Base-by-base conservation (phyloP, 92 coral and sea anemone genomes). In the Zoanthus sansibaricus region DNA sequence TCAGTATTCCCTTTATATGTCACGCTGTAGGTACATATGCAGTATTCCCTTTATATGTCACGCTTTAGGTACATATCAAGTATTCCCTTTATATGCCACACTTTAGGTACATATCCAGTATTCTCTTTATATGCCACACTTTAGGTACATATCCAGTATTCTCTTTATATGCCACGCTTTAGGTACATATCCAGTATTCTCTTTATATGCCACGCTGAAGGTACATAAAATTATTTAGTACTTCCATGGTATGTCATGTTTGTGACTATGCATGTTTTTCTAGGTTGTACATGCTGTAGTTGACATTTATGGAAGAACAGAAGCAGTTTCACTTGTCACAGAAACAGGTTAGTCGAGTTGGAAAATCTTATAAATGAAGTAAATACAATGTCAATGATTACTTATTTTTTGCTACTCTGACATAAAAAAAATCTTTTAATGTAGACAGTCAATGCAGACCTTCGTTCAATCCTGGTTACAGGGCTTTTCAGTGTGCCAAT, bases 211-310 rank as follows among this genome's bases (percentile, higher is more conserved):
- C 64, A 10, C 15, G 64, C 64, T 56, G 12, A 12, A 14, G 64
- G 64, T 1, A 56, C 16, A 33, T n/a, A n/a, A n/a, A n/a, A n/a
- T n/a, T 14, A 14, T 15, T 14, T 16, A 58, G 3, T 0, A 15
- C n/a, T 62, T 5, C 17, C 25, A 9, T 20, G 21, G 69, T n/a
- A n/a, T 62, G 55, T 62, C 69, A 18, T 62, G 32, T 62, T 62
- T 18, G 30, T 62, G 14, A n/a, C 18, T 64, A n/a, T n/a, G 15
- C 13, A 21, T 49, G 6, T 62, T 71, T 76, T 51, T 59, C 59
- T 87, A 96, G 99, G 91, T 86, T 49, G 99, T 95, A 20, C 90
- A 91, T 86, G 97, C 95, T 21, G 90, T 96, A 42, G 95, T 96
- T 5, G 99, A 96, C 79, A 89, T 95, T 4, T 96, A 96, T 88